Evolutionary conservation across 2,888 invertebrate genomes (phyloP), one percentile per base, ranked within the genome.

Genomic region (Hirtodrosophila trivittata): DNA sequence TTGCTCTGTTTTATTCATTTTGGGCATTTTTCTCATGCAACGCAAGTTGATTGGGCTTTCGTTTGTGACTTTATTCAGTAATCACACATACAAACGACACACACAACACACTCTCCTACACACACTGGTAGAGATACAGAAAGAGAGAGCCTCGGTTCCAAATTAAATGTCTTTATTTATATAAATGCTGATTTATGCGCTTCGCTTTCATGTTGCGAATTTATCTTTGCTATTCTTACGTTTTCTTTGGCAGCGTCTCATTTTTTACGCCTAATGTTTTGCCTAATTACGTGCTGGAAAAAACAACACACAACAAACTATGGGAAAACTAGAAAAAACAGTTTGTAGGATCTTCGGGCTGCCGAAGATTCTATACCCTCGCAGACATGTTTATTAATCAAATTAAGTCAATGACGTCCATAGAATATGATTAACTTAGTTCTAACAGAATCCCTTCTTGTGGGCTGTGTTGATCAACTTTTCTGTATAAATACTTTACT

Each of bases 141-240:
- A 37, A 47, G 33, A 32, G 38, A 46, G 28, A 67, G 60, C 45
- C 57, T 43, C 38, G 67, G 68, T 80, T 62, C 63, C 75, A 81
- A 84, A 69, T 86, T 55, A 51, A 67, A 86, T 77, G 85, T 77
- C 77, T 80, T 75, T 81, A 84, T 86, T 80, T 77, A 86, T 84
- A 71, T 64, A 63, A 76, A 78, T 71, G 62, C 67, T 80, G 80
- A 80, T 84, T 80, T 80, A 84, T 81, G 75, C 73, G 85, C 28
- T 33, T 58, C 64, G 55, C 85, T 80, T 80, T 80, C 84, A 86
- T 86, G 78, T 86, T 64, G 77, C 64, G 56, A 65, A 69, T 80
- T 60, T 81, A 55, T 76, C 65, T 71, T 30, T 49, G 42, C 33
- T 49, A 37, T 43, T 52, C 26, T 38, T 28, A n/a, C 32, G 38